Base-by-base conservation (phyloP, 2,888 invertebrate species). In the Caenorhabditis japonica region DNA sequence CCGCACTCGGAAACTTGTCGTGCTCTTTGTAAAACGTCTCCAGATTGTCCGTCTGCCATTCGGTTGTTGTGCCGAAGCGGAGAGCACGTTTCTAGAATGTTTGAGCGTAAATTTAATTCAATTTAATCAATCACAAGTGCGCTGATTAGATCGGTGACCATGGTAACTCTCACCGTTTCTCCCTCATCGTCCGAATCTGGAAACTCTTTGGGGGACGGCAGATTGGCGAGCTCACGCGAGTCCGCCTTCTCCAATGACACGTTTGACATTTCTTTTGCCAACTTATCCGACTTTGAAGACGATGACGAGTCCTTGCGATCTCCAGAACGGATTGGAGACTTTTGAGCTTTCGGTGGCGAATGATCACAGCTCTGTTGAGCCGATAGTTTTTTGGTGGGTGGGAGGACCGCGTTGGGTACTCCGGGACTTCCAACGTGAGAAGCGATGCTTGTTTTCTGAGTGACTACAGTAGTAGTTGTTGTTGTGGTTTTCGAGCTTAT, bases 131-230 rank as follows among this genome's bases (percentile, higher is more conserved):
- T 51, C 60, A 34, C 51, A 30, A 17, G 60, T 19, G 17, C 15
- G 38, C 13, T 33, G 34, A 64, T 33, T 38, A 25, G 12, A 23
- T 58, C 25, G 36, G 15, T 15, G 23, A 23, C 25, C 17, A 36
- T 36, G 10, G 25, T 25, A 17, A 15, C 23, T 47, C 56, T 38
- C 34, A 46, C 56, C 51, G 21, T 47, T 4, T 73, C 66, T 8
- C 13, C 5, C 21, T 72, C 72, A 13, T 61, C 56, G 13, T 73
- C 73, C 10, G 73, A 73, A 51, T 68, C 73, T 36, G 73, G 73
- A 41, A 61, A 73, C 17, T 73, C 56, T 19, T 61, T 68, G 19
- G 64, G 44, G 1, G 52, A 23, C 17, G 64, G 58, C 17, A 64
- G 56, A 8, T 19, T 55, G 1, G 55, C 56, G 4, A 47, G 41